These are phyloP conservation scores for Palaemon carinicauda DNA, from an alignment of 1,140 invertebrate genomes.

Conservation along the genomic window DNA sequence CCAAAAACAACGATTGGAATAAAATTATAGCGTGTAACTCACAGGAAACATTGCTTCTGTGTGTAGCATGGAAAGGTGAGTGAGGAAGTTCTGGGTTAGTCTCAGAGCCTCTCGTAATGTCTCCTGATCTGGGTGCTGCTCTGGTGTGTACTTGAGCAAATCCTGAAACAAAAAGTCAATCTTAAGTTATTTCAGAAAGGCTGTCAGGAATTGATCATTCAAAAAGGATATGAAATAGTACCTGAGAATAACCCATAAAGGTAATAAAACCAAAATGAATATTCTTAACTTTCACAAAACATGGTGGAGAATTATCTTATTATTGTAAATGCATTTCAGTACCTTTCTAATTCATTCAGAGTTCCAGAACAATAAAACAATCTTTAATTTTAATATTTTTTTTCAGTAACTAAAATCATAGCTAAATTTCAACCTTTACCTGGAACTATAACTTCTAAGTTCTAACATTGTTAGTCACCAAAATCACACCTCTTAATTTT, in stretches of 20 bases:
- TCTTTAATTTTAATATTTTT: too few relatives aligned
- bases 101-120: conserved; percentile 83
- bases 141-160: conserved; percentile 83
- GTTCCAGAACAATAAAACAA: not conserved
- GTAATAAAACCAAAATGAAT: too few relatives aligned
- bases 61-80: conserved; percentile 89
- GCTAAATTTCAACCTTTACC: too few relatives aligned
- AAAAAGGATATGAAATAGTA: not conserved
- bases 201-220: too few relatives aligned
- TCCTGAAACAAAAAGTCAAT: conserved; percentile 70
- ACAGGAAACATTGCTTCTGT: conserved; percentile 84
- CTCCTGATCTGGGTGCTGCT: conserved; percentile 82
- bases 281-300: too few relatives aligned
- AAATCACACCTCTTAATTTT: too few relatives aligned
- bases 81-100: conserved; percentile 88
- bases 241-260: not conserved
- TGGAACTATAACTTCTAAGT: too few relatives aligned
- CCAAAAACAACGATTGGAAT: too few relatives aligned
- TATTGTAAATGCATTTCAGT: too few relatives aligned
- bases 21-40: conserved; percentile 63
- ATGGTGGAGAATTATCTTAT: too few relatives aligned
- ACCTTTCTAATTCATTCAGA: not conserved
- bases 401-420: too few relatives aligned
- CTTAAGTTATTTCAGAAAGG: not conserved
- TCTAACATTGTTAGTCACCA: too few relatives aligned